These are phyloP conservation scores for Acronicta aceris DNA, from an alignment of 2,888 invertebrate species.

Conservation along the genomic window DNA sequence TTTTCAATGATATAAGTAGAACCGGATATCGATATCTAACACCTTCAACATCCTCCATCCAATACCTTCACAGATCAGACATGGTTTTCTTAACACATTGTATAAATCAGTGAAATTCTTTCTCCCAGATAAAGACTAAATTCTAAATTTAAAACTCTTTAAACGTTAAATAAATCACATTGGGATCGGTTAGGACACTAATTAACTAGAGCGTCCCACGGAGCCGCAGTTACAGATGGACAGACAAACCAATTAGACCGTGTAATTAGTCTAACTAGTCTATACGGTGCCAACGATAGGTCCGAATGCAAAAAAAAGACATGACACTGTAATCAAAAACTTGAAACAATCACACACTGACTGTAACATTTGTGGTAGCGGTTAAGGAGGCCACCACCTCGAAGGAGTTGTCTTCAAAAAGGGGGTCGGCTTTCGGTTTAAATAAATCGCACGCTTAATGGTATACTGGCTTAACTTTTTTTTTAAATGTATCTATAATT, in stretches of 20 bases:
- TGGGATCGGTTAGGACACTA: constrained; percentile 78
- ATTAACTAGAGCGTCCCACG: constrained; percentile 83
- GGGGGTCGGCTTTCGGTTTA: too few relatives aligned
- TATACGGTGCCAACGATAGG: constrained; percentile 58
- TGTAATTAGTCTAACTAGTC: constrained; percentile 84
- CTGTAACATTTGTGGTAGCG: too few relatives aligned
- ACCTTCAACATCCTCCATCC: too few relatives aligned
- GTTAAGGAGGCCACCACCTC: too few relatives aligned
- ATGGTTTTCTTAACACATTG: too few relatives aligned
- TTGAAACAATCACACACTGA: background rate
- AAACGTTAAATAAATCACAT: constrained; percentile 79
- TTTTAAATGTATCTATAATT: too few relatives aligned
- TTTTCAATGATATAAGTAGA: too few relatives aligned
- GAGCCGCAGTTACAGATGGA: constrained; percentile 86
- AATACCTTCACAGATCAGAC: too few relatives aligned
- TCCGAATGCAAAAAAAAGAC: constrained; percentile 46
- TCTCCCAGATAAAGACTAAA: constrained; percentile 28
- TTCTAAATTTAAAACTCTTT: constrained; percentile 51
- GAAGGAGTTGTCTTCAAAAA: too few relatives aligned
- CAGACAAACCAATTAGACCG: constrained; percentile 84
- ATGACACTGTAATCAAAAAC: constrained; percentile 3
- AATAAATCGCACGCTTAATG: too few relatives aligned
- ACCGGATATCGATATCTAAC: too few relatives aligned
- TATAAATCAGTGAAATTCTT: background rate
- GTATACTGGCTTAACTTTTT: too few relatives aligned